These are phyloP conservation scores for Cheirogaleus major DNA, from an alignment of 2,797 vertebrate species.

Conservation along the genomic window DNA sequence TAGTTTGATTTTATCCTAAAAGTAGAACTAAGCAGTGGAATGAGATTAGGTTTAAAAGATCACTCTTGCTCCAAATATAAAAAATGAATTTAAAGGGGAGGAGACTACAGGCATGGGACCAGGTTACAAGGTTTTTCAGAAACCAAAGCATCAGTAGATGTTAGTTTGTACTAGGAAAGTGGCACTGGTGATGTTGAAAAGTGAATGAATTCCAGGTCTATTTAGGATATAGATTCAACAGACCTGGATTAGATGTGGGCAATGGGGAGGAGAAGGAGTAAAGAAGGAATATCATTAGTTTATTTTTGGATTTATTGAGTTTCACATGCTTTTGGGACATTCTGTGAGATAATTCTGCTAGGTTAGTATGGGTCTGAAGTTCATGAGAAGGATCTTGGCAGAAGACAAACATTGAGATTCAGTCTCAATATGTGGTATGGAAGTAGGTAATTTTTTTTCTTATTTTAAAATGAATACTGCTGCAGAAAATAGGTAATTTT, in stretches of 20 bases:
- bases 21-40: neutral
- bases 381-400: neutral
- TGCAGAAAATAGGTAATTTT: neutral
- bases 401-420: neutral
- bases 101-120: neutral
- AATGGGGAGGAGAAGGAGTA: neutral
- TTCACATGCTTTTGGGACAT: neutral
- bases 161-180: neutral
- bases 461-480: too few species aligned
- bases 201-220: neutral
- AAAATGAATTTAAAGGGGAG: neutral
- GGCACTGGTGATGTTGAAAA: neutral
- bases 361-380: neutral
- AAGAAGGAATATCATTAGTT: neutral
- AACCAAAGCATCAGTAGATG: neutral
- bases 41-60: neutral
- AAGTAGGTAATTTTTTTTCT: too few species aligned
- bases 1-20: conserved; percentile 23
- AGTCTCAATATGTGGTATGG: neutral
- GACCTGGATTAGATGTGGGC: neutral
- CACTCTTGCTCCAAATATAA: neutral
- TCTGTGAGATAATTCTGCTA: neutral
- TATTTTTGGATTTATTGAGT: neutral
- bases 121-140: neutral
- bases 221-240: neutral